Percentiles rank a stretch among this genome's conserved stretches.
phyloP scores from a whole-genome alignment of 2,888 invertebrate species.

The Seira musarum region DNA sequence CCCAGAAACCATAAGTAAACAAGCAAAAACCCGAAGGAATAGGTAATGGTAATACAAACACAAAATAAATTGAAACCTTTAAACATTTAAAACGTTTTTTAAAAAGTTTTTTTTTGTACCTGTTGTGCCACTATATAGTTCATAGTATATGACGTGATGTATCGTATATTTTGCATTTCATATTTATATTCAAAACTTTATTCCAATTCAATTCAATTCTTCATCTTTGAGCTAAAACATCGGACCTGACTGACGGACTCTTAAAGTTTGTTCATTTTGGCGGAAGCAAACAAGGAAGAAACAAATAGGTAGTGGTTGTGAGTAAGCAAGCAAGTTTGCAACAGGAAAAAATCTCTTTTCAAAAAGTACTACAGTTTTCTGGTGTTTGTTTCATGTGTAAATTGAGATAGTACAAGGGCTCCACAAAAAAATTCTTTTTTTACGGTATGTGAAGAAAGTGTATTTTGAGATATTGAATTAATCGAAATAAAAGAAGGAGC shows the following conservation, averaged over 20 bases:
- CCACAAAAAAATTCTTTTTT: not conserved
- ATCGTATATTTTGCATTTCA: too few species aligned
- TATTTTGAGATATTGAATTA: conserved; percentile 3
- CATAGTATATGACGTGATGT: conserved; percentile 16
- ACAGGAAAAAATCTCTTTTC: conserved; percentile 6
- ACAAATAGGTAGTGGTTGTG: not conserved
- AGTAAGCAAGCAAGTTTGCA: not conserved
- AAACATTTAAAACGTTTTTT: not conserved
- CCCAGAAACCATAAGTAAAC: conserved; percentile 35
- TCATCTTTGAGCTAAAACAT: not conserved
- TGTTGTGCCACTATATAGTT: not conserved
- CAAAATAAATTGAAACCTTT: not conserved
- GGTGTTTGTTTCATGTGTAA: too few species aligned
- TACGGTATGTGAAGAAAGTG: conserved; percentile 38
- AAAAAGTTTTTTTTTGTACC: not conserved
- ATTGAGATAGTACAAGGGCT: not conserved
- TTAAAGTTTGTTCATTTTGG: not conserved
- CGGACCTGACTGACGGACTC: not conserved
- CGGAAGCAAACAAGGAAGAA: conserved; percentile 32
- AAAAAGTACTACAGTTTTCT: not conserved
- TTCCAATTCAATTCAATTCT: not conserved
- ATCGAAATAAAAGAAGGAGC: not conserved
- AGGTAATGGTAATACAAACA: not conserved
- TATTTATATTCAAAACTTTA: conserved; percentile 14
- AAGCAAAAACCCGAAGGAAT: not conserved